A percentile compares a stretch with the other conserved stretches of the same genome.
These are phyloP conservation scores for Pristiophorus japonicus DNA, from an alignment of 2,113 vertebrate genomes.

Conservation along the genomic window DNA sequence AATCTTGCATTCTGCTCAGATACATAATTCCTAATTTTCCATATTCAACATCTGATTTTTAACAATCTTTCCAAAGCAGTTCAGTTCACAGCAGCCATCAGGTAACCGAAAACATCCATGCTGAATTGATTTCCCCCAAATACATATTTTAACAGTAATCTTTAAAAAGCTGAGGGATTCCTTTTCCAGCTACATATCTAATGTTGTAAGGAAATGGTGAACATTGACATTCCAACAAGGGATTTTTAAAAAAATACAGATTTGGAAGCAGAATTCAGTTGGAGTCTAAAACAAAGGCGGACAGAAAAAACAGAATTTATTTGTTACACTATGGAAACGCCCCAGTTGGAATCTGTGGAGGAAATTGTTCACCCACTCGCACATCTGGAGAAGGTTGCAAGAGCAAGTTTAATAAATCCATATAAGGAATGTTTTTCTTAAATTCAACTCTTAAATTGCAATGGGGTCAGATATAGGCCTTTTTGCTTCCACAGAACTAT, in stretches of 20 bases:
- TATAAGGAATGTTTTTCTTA: not conserved
- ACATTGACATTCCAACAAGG: not conserved
- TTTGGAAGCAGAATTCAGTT: not conserved
- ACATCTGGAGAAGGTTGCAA: constrained; percentile 17
- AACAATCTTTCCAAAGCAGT: not conserved
- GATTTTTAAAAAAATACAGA: not conserved
- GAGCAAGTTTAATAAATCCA: not conserved
- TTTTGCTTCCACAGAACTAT: not conserved
- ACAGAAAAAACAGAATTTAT: not conserved
- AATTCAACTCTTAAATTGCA: not conserved
- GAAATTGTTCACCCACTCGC: not conserved
- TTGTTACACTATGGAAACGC: not conserved
- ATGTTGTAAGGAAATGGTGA: not conserved
- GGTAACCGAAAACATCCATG: not conserved
- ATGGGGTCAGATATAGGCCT: not conserved
- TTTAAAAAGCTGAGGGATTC: not conserved
- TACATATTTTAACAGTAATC: not conserved
- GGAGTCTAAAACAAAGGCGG: not conserved
- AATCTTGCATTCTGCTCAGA: not conserved
- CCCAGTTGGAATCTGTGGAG: not conserved
- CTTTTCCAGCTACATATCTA: not conserved
- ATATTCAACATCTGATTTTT: not conserved
- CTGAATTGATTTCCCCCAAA: not conserved
- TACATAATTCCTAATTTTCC: not conserved
- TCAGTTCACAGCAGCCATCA: not conserved